phyloP scores from a whole-genome alignment of 2,113 vertebrate species.

The Petroica traversi region DNA sequence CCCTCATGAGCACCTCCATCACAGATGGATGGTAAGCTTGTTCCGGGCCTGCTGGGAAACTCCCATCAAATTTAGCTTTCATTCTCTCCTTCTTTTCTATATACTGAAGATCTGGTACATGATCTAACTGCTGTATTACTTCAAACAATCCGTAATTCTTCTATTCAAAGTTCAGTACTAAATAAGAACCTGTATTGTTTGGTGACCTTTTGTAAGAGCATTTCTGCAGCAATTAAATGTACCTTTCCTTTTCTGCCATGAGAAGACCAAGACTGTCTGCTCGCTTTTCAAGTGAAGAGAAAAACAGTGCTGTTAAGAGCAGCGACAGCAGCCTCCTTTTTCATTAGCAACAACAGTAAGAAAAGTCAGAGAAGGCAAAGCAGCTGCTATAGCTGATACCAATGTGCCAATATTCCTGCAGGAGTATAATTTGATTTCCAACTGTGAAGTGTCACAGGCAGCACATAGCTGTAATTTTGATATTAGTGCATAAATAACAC shows the following conservation, averaged over 20 bases:
- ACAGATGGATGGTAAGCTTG: slow-evolving; percentile 25
- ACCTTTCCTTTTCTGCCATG: slow-evolving; percentile 23
- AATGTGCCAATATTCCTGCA: slow-evolving; percentile 43
- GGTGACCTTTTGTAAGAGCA: slow-evolving; percentile 71
- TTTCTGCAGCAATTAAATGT: slow-evolving; percentile 76
- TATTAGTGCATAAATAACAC: slow-evolving; percentile 72
- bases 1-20: not conserved
- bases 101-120: slow-evolving; percentile 24
- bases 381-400: slow-evolving; percentile 42
- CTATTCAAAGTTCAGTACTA: slow-evolving; percentile 68
- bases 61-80: slow-evolving; percentile 44
- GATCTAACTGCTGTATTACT: slow-evolving; percentile 24
- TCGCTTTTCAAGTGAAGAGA: slow-evolving; percentile 61
- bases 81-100: slow-evolving; percentile 51
- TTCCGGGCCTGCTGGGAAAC: slow-evolving; percentile 49
- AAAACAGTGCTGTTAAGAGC: slow-evolving; percentile 34
- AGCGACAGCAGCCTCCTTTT: slow-evolving; percentile 36
- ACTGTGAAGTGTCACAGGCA: slow-evolving; percentile 65
- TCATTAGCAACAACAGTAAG: slow-evolving; percentile 47
- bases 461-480: slow-evolving; percentile 69
- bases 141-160: slow-evolving; percentile 65
- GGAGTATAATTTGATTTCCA: slow-evolving; percentile 72
- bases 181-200: slow-evolving; percentile 68
- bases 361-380: slow-evolving; percentile 56
- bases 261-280: slow-evolving; percentile 54